Percentiles rank a stretch among this genome's conserved stretches.
These are phyloP conservation scores for Coelinius sp. DNA, from an alignment of 2,888 invertebrate species.

Conservation along the genomic window DNA sequence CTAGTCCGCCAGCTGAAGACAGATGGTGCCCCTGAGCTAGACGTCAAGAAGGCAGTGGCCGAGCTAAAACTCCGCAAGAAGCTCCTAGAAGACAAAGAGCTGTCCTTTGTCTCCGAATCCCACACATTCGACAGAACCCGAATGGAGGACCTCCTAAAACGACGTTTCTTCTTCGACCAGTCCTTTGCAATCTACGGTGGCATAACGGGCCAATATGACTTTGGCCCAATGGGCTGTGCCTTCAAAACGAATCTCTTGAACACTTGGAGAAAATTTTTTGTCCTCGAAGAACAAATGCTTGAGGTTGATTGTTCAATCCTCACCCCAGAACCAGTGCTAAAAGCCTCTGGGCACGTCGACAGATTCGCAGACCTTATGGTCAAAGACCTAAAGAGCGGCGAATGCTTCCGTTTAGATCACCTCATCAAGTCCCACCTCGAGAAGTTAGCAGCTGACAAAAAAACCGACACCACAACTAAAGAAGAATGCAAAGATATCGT, in stretches of 20 bases:
- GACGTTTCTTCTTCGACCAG: constrained; percentile 98
- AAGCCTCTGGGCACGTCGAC: constrained; percentile 99
- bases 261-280: constrained; percentile 95
- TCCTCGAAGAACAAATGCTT: constrained; percentile 98
- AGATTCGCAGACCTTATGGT: constrained; percentile 99
- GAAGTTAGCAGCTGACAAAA: constrained; percentile 88
- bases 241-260: constrained; percentile 95
- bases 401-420: constrained; percentile 98
- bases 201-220: constrained; percentile 94
- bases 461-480: constrained; percentile 79
- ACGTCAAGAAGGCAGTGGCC: constrained; percentile 93
- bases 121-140: constrained; percentile 89
- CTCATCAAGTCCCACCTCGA: constrained; percentile 95
- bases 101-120: constrained; percentile 81
- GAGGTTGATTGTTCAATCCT: constrained; percentile 98
- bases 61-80: constrained; percentile 94
- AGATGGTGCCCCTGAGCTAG: constrained; percentile 89
- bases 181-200: constrained; percentile 99
- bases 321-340: constrained; percentile 96
- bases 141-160: constrained; percentile 97
- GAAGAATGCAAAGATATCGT: constrained; percentile 84
- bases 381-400: constrained; percentile 95
- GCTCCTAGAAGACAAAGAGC: constrained; percentile 91
- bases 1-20: constrained; percentile 89
- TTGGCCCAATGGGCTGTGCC: constrained; percentile 99